phyloP scores from a whole-genome alignment of 2,888 invertebrate genomes.

The Agrilus cyanescens region DNA sequence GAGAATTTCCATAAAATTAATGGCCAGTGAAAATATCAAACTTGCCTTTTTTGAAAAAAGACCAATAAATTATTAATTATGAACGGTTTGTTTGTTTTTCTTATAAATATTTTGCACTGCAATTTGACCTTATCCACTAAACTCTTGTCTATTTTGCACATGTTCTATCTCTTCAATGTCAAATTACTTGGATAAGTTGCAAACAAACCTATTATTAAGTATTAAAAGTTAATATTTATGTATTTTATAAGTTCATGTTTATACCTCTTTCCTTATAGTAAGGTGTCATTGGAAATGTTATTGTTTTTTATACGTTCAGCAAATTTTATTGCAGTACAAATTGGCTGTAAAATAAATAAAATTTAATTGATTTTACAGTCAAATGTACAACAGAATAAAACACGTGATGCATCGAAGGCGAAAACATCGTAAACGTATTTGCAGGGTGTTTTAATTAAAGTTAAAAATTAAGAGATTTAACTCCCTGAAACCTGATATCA shows the following conservation, averaged over 20 bases:
- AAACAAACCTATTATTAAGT: slow-evolving; percentile 25
- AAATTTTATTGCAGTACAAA: no score
- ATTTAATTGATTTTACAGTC: no score
- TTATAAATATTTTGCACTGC: slow-evolving; percentile 2
- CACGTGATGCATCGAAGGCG: no score
- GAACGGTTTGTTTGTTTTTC: slow-evolving; percentile 8
- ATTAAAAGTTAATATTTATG: slow-evolving; percentile 16
- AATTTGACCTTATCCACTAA: slow-evolving; percentile 2
- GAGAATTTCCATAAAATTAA: no score
- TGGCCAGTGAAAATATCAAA: no score
- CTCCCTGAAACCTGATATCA: no score
- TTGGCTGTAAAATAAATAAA: no score
- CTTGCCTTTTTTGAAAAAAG: neutral
- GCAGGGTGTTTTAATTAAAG: no score
- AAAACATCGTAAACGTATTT: no score
- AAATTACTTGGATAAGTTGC: neutral
- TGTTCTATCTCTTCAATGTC: neutral
- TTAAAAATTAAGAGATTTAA: no score
- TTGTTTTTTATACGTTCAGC: slow-evolving; percentile 1
- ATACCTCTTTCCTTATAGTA: slow-evolving; percentile 39
- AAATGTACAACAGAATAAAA: no score
- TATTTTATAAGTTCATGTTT: slow-evolving; percentile 17
- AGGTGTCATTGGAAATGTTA: slow-evolving; percentile 40
- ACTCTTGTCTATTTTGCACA: slow-evolving; percentile 2
- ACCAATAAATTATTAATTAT: slow-evolving; percentile 13